Conservation (phyloP, 2,888 invertebrate species). For the Macrophya annulata region DNA sequence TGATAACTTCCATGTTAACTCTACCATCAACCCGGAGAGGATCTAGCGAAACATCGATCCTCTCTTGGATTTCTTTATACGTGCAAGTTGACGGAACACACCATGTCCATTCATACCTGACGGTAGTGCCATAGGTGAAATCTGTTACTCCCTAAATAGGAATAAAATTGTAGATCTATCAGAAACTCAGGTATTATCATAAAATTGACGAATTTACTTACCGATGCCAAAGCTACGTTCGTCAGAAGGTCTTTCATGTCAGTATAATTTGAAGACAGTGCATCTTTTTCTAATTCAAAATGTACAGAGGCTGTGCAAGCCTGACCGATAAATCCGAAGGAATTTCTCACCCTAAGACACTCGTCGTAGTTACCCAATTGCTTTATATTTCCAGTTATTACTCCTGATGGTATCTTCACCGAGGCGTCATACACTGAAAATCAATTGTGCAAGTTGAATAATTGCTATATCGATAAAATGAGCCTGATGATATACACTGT, state of each 20-base stretch:
- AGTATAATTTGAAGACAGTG: constrained; percentile 51
- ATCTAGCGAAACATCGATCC: constrained; percentile 69
- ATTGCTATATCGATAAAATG: constrained; percentile 1
- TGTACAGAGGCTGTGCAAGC: constrained; percentile 85
- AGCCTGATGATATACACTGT: not conserved
- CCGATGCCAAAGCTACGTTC: constrained; percentile 70
- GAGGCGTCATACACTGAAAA: constrained; percentile 88
- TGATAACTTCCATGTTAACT: constrained; percentile 68
- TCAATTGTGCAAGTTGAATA: not conserved
- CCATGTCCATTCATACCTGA: constrained; percentile 72
- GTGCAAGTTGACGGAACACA: constrained; percentile 76
- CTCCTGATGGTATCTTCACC: constrained; percentile 86
- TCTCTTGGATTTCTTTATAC: constrained; percentile 68
- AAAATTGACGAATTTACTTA: constrained; percentile 61
- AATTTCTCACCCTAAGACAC: constrained; percentile 82
- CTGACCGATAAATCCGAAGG: constrained; percentile 82
- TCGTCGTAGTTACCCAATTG: constrained; percentile 90
- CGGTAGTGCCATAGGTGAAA: constrained; percentile 52
- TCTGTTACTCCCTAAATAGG: constrained; percentile 27
- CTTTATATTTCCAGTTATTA: constrained; percentile 86
- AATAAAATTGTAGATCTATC: not conserved
- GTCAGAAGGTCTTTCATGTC: constrained; percentile 69
- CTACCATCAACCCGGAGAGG: constrained; percentile 68
- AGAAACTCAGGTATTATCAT: not conserved
- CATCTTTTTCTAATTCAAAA: constrained; percentile 69